phyloP scores from a whole-genome alignment of 2,888 invertebrate species.

The Hemicrepidius hirtus region DNA sequence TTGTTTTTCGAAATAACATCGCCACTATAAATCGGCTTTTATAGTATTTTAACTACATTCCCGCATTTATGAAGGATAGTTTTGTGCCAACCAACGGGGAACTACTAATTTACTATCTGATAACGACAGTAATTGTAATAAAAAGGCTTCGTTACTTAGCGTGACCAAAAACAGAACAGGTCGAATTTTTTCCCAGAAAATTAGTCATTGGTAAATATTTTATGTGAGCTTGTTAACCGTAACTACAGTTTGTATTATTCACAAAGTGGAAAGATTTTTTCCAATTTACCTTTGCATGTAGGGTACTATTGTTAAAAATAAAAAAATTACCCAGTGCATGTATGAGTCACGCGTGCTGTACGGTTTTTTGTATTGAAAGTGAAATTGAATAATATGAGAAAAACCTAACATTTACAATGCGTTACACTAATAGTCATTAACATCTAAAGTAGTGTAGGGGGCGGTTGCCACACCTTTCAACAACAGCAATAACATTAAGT shows the following conservation, averaged over 20 bases:
- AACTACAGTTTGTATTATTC: slow-evolving; percentile 30
- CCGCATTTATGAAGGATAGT: slow-evolving; percentile 32
- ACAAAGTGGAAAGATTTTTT: background rate
- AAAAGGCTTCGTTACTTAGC: slow-evolving; percentile 43
- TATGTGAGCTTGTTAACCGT: slow-evolving; percentile 21
- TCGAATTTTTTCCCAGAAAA: slow-evolving; percentile 34
- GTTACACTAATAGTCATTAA: too few relatives aligned
- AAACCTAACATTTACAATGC: too few relatives aligned
- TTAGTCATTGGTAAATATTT: slow-evolving; percentile 39
- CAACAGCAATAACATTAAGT: too few relatives aligned
- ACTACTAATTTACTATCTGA: slow-evolving; percentile 45
- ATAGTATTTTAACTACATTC: slow-evolving; percentile 46
- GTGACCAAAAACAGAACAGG: slow-evolving; percentile 32
- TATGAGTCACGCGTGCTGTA: background rate
- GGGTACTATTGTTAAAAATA: background rate
- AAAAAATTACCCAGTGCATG: too few relatives aligned
- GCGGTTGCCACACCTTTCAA: too few relatives aligned
- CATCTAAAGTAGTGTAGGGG: too few relatives aligned
- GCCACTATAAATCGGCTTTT: slow-evolving; percentile 43
- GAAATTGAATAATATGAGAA: too few relatives aligned
- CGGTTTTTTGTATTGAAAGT: too few relatives aligned
- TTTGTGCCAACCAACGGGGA: slow-evolving; percentile 42
- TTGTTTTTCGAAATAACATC: slow-evolving; percentile 30
- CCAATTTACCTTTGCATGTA: background rate
- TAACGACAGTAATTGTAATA: slow-evolving; percentile 39